Percentiles rank a stretch among this genome's conserved stretches.
Conservation (phyloP, 2,797 vertebrate species). For the Sus cebifrons region DNA sequence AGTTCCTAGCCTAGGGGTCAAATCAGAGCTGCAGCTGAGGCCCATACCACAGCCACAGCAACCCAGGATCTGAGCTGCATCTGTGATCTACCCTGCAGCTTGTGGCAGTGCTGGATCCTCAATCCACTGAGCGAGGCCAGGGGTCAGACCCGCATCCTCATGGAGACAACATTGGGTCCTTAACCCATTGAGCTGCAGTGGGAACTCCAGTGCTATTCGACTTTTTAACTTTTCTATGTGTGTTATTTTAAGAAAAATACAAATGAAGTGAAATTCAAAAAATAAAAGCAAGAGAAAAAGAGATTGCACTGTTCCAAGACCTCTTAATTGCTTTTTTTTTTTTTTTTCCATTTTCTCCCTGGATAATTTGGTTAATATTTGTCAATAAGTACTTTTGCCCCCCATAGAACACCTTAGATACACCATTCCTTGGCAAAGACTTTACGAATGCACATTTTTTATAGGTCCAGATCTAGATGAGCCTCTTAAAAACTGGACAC, state of each 20-base stretch:
- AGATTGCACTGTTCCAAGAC: neutral
- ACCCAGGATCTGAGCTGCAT: too few species aligned
- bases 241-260: neutral
- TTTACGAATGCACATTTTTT: neutral
- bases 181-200: too few species aligned
- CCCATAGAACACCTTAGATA: neutral
- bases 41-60: too few species aligned
- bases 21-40: too few species aligned
- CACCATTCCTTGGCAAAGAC: neutral
- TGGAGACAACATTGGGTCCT: too few species aligned
- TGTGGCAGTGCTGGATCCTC: too few species aligned
- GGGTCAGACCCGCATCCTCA: too few species aligned
- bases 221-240: neutral
- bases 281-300: neutral
- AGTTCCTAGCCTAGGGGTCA: too few species aligned
- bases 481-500: neutral
- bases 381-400: neutral
- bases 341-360: neutral
- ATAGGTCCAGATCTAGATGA: neutral
- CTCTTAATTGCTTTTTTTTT: neutral
- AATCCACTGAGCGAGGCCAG: too few species aligned
- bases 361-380: neutral
- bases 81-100: too few species aligned
- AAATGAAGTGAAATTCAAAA: conserved; percentile 14
- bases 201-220: neutral